Conservation (phyloP, 1,140 invertebrate genomes). For the Ostrea denselamellosa region DNA sequence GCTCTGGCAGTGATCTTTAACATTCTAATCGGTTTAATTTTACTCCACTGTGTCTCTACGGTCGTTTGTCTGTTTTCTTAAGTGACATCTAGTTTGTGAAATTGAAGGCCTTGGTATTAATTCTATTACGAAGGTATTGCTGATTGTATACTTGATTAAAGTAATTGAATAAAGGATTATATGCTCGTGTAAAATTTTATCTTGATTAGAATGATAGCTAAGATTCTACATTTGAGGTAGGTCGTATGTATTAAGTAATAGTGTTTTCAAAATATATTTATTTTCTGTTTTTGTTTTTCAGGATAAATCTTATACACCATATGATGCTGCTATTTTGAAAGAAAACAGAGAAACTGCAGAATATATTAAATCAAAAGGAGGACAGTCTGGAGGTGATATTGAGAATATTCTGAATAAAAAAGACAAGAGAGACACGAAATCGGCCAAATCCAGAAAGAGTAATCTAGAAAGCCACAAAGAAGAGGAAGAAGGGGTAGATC, state of each 20-base stretch:
- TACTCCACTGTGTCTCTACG: background rate
- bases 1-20: slow-evolving; percentile 14
- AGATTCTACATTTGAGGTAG: background rate
- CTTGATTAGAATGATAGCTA: background rate
- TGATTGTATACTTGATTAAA: background rate
- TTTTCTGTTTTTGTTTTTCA: slow-evolving; percentile 55
- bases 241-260: background rate
- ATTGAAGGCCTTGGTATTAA: background rate
- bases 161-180: background rate
- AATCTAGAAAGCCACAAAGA: slow-evolving; percentile 42
- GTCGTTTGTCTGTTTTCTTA: background rate
- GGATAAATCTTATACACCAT: slow-evolving; percentile 85
- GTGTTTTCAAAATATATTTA: background rate
- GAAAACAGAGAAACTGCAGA: slow-evolving; percentile 94
- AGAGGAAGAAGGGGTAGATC: slow-evolving; percentile 42
- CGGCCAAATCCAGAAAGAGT: slow-evolving; percentile 55
- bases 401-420: slow-evolving; percentile 66
- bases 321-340: slow-evolving; percentile 92
- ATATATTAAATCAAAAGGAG: slow-evolving; percentile 94
- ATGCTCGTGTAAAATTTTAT: background rate
- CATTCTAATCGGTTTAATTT: slow-evolving; percentile 35
- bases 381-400: slow-evolving; percentile 87
- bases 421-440: slow-evolving; percentile 54
- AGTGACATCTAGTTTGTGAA: slow-evolving; percentile 26
- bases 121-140: background rate